Conservation (phyloP, 2,113 vertebrate genomes). For the Pandion haliaetus region DNA sequence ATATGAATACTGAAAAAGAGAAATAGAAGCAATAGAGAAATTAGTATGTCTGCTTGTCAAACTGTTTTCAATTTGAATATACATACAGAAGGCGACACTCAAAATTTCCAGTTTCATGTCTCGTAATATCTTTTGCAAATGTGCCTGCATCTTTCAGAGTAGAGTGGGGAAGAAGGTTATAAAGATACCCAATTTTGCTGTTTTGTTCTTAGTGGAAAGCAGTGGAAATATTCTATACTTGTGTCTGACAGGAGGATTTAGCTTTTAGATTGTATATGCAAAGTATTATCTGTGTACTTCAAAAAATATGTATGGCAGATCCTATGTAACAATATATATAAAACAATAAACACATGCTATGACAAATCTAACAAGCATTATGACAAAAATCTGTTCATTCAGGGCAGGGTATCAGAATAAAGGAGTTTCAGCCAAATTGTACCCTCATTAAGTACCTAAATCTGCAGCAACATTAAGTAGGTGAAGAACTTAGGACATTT, state of each 20-base stretch:
- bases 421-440: not conserved
- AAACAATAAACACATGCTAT: not conserved
- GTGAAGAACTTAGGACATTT: not conserved
- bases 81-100: not conserved
- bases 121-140: not conserved
- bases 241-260: not conserved
- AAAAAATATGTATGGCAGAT: not conserved
- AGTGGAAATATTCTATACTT: not conserved
- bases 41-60: not conserved
- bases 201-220: not conserved
- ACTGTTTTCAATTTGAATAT: not conserved
- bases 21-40: not conserved
- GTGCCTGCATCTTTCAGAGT: not conserved
- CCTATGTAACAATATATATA: not conserved
- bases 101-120: not conserved
- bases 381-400: not conserved
- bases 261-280: not conserved
- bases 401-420: not conserved
- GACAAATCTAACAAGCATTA: not conserved
- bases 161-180: not conserved
- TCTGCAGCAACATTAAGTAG: not conserved
- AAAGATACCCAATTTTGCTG: not conserved
- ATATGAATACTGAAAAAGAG: not conserved
- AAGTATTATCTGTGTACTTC: not conserved
- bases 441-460: not conserved